A percentile compares a stretch with the other conserved stretches of the same genome.
These are phyloP conservation scores for Uropsilus gracilis DNA, from an alignment of 2,113 vertebrate genomes.

Conservation along the genomic window DNA sequence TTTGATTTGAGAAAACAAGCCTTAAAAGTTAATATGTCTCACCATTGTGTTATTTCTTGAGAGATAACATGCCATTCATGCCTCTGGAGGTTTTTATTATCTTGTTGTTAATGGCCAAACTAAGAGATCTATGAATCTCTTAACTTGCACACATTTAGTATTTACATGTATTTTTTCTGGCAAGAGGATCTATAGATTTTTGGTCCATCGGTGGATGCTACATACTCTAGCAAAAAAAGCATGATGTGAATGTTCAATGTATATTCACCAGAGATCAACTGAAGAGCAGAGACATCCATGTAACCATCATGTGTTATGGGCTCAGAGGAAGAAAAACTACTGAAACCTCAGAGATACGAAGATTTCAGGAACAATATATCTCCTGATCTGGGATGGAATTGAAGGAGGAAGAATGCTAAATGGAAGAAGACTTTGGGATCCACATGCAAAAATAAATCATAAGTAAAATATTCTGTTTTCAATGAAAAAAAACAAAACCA, in stretches of 20 bases:
- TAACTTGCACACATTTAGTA: neutral
- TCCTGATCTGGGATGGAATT: neutral
- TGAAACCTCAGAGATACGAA: neutral
- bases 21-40: neutral
- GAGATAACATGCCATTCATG: neutral
- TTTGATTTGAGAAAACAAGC: neutral
- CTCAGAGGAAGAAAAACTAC: neutral
- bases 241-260: neutral
- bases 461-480: neutral
- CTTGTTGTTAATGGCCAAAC: neutral
- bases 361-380: neutral
- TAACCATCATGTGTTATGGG: neutral
- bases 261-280: neutral
- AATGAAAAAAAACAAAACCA: neutral
- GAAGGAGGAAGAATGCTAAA: neutral
- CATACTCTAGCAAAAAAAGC: neutral
- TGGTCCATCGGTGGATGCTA: neutral
- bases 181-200: neutral
- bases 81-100: neutral
- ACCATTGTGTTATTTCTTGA: neutral
- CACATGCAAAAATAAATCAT: neutral
- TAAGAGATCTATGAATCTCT: neutral
- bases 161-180: neutral
- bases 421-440: neutral
- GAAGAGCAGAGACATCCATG: neutral